Base-by-base conservation (phyloP, 2,113 vertebrate species). In the Natator depressus region DNA sequence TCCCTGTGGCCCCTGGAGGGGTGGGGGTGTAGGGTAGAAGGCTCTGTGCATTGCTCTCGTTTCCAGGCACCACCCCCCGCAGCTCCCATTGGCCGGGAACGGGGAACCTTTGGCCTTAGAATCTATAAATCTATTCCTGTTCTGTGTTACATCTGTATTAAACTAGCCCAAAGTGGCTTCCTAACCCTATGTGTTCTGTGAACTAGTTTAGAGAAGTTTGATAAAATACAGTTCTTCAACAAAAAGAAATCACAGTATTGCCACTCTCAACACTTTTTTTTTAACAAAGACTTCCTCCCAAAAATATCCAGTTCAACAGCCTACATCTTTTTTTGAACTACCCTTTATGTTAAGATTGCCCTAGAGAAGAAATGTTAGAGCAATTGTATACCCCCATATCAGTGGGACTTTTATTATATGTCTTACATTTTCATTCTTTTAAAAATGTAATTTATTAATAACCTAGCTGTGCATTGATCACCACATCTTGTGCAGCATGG, bases 381-480 rank as follows among this genome's bases (percentile, higher is more conserved):
- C 27, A 94, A 46, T 22, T 51, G 24, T 90, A 81, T 29, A 24
- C 6, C 51, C 9, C 6, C 10, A 5, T 54, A 25, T 81, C 11
- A 85, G 42, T 85, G 85, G n/a, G 88, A 78, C 93, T 91, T 59
- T 80, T 92, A 87, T 2, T 4, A 42, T 29, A 0, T 79, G 83
- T 91, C 82, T 90, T 91, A 38, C 80, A 42, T n/a, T 88, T 88
- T 69, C 83, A 69, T 62, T 62, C 50, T 59, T 88, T 92, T 94
- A 95, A 84, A 80, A 94, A 96, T 62, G 14, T 62, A 29, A 35
- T 62, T 94, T 96, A 46, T 97, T 94, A 88, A 94, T 94, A 96
- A 90, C 12, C 84, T 96, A 97, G 93, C 96, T 97, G 97, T 89
- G 76, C 80, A 84, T 93, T 91, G 96, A 92, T 91, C 22, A 69